Evolutionary conservation across 2,888 invertebrate species (phyloP).

Genomic region (Andrena haemorrhoa): DNA sequence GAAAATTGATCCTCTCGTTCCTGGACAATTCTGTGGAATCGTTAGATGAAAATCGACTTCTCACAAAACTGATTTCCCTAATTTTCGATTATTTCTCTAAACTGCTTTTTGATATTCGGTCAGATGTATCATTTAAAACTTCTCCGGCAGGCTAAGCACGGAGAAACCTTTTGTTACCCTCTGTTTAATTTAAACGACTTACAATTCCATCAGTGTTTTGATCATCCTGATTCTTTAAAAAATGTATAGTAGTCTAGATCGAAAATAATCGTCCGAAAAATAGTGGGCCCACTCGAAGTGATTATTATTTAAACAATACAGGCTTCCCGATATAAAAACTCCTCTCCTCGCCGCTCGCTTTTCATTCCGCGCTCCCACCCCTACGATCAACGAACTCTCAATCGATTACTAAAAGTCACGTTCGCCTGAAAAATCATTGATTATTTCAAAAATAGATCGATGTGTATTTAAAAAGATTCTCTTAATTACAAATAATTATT

Average conservation of each 20-base stretch:
- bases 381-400: constrained; percentile 2
- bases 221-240: not conserved
- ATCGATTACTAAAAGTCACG: not conserved
- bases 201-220: constrained; percentile 3
- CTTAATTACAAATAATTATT: not conserved
- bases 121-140: not conserved
- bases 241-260: not conserved
- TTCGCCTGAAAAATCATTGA: constrained; percentile 7
- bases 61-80: constrained; percentile 5
- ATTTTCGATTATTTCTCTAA: too few species aligned
- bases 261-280: not conserved
- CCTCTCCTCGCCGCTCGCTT: not conserved
- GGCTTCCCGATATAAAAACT: not conserved
- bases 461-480: not conserved
- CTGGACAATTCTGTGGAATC: not conserved
- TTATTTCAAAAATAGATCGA: constrained; percentile 25
- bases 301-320: constrained; percentile 5
- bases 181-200: not conserved
- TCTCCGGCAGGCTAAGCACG: too few species aligned
- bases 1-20: constrained; percentile 11
- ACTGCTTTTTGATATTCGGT: too few species aligned
- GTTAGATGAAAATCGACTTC: constrained; percentile 10
- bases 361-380: not conserved
- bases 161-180: not conserved
- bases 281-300: not conserved